Evolutionary conservation across 92 coral and sea anemone species (phyloP).

Genomic region (Porites rus): DNA sequence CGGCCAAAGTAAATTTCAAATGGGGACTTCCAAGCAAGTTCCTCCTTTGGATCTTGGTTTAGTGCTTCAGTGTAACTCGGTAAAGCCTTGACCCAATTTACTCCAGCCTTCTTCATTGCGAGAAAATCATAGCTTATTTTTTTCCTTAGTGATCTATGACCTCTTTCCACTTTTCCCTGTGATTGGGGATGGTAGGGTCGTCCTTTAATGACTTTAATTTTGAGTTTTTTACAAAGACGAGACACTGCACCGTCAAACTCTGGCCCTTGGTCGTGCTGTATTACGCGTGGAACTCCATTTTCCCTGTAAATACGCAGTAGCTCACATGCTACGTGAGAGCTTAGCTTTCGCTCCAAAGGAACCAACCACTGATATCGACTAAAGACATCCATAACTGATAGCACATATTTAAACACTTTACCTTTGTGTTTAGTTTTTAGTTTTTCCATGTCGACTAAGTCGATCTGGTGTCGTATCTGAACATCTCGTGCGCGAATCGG

Average conservation of each 20-base stretch:
- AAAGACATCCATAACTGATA: constrained; percentile 27
- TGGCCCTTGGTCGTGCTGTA: constrained; percentile 40
- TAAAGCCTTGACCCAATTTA: too few relatives aligned
- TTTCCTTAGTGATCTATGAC: constrained; percentile 20
- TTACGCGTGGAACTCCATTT: background rate
- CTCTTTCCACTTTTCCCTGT: constrained; percentile 54
- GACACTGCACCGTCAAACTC: constrained; percentile 39
- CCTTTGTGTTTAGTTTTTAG: constrained; percentile 14
- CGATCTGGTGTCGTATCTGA: constrained; percentile 39
- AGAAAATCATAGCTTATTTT: too few relatives aligned
- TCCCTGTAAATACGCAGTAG: background rate
- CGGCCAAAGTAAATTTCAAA: constrained; percentile 47
- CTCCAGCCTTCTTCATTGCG: too few relatives aligned
- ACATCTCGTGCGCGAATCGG: constrained; percentile 36
- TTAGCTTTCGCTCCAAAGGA: constrained; percentile 6
- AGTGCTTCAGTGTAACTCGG: too few relatives aligned
- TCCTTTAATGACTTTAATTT: constrained; percentile 41
- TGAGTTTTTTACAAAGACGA: constrained; percentile 25
- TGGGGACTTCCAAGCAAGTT: constrained; percentile 56
- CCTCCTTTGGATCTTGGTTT: too few relatives aligned
- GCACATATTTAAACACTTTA: constrained; percentile 26
- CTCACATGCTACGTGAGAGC: constrained; percentile 20
- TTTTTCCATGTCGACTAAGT: constrained; percentile 33
- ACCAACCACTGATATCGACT: constrained; percentile 44
- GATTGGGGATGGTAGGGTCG: constrained; percentile 64